These are phyloP conservation scores for Sorex fumeus DNA, from an alignment of 2,113 vertebrate species.

Conservation along the genomic window DNA sequence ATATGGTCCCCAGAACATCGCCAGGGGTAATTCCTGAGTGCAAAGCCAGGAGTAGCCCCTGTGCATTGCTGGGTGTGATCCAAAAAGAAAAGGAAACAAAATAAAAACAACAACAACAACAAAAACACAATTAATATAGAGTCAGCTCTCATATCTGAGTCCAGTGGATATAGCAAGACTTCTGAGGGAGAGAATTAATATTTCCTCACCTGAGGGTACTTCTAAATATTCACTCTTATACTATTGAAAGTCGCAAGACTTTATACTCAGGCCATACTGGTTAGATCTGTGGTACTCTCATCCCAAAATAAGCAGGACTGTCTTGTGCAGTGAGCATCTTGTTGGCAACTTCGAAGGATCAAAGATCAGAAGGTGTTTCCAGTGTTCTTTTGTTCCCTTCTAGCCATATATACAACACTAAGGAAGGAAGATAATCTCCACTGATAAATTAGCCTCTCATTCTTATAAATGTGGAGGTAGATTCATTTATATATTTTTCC, in stretches of 20 bases:
- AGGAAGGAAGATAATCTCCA: background rate
- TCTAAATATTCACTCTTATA: background rate
- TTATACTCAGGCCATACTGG: background rate
- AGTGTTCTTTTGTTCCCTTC: background rate
- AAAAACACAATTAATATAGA: no score
- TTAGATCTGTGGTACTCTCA: background rate
- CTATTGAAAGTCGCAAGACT: background rate
- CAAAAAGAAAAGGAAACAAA: no score
- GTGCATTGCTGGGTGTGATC: no score
- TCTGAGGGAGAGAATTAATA: no score
- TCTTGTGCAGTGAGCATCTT: background rate
- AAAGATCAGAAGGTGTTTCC: slow-evolving; percentile 9
- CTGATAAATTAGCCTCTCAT: background rate
- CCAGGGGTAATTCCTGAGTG: no score
- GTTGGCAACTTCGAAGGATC: background rate
- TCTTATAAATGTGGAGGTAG: background rate
- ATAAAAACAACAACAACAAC: no score
- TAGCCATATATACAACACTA: background rate
- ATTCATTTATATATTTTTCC: no score
- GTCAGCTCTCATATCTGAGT: no score
- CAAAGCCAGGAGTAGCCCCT: no score
- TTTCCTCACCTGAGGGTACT: background rate
- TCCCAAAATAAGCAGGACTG: background rate
- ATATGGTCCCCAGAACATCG: no score
- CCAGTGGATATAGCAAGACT: no score